Evolutionary conservation across 1,140 invertebrate genomes (phyloP).

Genomic region (Lepidostoma basale): DNA sequence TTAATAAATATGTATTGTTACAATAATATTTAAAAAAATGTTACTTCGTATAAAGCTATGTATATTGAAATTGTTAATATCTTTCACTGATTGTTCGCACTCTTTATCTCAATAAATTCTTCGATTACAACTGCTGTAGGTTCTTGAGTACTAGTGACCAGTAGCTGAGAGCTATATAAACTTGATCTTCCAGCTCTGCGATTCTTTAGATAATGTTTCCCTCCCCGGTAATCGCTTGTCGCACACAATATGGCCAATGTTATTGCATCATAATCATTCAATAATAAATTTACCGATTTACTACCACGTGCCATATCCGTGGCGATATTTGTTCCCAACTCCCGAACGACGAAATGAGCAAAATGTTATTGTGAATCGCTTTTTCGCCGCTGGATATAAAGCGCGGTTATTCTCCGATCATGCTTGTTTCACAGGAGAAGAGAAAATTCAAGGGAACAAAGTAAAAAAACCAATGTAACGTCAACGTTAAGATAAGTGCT

Average conservation of each 20-base stretch:
- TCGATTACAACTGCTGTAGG: too few relatives aligned
- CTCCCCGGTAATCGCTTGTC: conserved; percentile 7
- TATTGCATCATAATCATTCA: conserved; percentile 25
- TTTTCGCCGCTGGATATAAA: conserved; percentile 34
- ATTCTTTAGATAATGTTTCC: conserved; percentile 15
- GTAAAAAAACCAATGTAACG: conserved; percentile 6
- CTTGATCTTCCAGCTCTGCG: conserved; percentile 1
- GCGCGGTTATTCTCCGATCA: conserved; percentile 9
- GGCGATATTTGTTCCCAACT: conserved; percentile 3
- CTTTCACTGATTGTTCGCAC: too few relatives aligned
- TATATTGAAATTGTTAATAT: too few relatives aligned
- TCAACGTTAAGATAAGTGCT: not conserved
- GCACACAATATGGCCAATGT: conserved; percentile 15
- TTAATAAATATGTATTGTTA: too few relatives aligned
- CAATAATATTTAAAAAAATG: too few relatives aligned
- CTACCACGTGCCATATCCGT: conserved; percentile 7
- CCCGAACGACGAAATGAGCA: not conserved
- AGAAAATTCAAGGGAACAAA: not conserved
- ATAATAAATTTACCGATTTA: conserved; percentile 15
- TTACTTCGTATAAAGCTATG: too few relatives aligned
- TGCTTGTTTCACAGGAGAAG: not conserved
- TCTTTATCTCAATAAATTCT: too few relatives aligned
- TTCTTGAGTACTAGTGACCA: too few relatives aligned
- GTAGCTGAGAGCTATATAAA: conserved; percentile 3
- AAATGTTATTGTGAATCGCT: conserved; percentile 13